A percentile compares a stretch with the other conserved stretches of the same genome.
These are phyloP conservation scores for Callyntrura guangdongensis DNA, from an alignment of 2,888 invertebrate species.

Conservation along the genomic window DNA sequence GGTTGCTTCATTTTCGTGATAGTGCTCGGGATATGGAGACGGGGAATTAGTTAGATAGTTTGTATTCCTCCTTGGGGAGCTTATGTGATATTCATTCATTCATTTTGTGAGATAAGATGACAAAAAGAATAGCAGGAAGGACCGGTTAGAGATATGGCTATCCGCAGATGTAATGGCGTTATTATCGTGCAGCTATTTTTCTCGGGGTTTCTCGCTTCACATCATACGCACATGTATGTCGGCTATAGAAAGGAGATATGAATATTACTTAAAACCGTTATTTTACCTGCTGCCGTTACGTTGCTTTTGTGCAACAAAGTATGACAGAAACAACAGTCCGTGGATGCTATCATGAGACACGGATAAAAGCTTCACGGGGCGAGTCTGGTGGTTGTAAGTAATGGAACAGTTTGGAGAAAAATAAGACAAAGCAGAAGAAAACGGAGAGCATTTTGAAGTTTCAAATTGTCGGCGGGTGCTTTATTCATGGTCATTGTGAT, in stretches of 20 bases:
- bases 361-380: slow-evolving; percentile 10
- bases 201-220: neutral
- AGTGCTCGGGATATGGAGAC: neutral
- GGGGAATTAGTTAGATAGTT: slow-evolving; percentile 63
- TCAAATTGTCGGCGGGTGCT: slow-evolving; percentile 37
- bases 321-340: neutral
- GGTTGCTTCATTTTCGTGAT: slow-evolving; percentile 52
- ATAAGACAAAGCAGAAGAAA: neutral
- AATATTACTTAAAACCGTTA: slow-evolving; percentile 28
- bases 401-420: slow-evolving; percentile 1
- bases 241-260: slow-evolving; percentile 13
- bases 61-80: slow-evolving; percentile 69
- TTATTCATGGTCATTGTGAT: slow-evolving; percentile 64
- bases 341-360: slow-evolving; percentile 21
- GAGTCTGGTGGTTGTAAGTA: neutral
- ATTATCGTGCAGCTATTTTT: slow-evolving; percentile 45
- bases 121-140: slow-evolving; percentile 36
- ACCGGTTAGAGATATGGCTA: slow-evolving; percentile 5
- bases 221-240: neutral
- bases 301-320: neutral
- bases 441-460: slow-evolving; percentile 15
- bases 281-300: slow-evolving; percentile 16
- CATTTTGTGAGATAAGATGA: slow-evolving; percentile 45
- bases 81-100: slow-evolving; percentile 56
- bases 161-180: slow-evolving; percentile 20